Evolutionary conservation across 2,113 vertebrate genomes (phyloP).

Genomic region (Chloroceryle aenea): DNA sequence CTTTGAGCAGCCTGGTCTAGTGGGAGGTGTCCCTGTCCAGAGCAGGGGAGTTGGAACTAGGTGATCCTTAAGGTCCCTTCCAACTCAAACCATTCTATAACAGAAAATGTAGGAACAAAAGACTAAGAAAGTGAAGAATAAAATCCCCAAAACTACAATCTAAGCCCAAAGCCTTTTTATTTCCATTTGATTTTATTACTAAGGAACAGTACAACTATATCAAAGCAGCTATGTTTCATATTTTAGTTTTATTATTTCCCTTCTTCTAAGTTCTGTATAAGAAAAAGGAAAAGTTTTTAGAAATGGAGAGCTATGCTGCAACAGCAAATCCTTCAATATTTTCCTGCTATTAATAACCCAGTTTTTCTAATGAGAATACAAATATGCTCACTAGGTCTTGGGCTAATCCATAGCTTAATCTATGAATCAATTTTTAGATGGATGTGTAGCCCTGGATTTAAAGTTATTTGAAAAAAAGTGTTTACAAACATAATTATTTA

Average conservation of each 20-base stretch:
- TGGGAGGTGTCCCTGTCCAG: no score
- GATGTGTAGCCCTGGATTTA: not conserved
- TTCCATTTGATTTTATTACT: not conserved
- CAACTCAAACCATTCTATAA: not conserved
- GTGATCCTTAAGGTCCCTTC: no score
- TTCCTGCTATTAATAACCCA: not conserved
- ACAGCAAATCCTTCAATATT: not conserved
- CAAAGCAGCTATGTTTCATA: not conserved
- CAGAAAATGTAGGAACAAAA: not conserved
- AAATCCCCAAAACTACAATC: not conserved
- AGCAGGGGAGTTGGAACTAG: no score
- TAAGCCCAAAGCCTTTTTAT: not conserved
- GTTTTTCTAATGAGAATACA: not conserved
- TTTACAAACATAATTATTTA: not conserved
- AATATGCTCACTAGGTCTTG: not conserved
- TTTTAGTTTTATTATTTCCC: not conserved
- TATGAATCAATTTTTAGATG: not conserved
- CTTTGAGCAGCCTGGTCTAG: no score
- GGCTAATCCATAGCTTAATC: not conserved
- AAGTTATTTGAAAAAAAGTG: not conserved
- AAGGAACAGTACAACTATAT: not conserved
- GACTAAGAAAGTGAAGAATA: not conserved
- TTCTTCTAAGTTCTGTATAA: not conserved
- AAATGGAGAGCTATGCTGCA: not conserved
- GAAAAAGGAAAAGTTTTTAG: not conserved